Evolutionary conservation across 2,888 invertebrate genomes (phyloP).

Genomic region (Lithosia quadra): DNA sequence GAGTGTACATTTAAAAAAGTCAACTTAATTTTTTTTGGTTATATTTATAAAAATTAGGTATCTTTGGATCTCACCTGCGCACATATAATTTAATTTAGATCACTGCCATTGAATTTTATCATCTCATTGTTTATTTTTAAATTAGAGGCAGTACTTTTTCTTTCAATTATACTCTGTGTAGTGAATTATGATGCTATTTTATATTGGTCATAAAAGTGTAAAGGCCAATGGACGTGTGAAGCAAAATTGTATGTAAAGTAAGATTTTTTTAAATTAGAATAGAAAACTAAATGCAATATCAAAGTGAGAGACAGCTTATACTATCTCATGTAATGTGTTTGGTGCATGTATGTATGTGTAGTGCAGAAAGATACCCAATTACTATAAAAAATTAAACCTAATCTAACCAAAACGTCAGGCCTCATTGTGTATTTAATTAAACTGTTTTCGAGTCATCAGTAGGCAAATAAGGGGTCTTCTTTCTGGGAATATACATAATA

Average conservation of each 20-base stretch:
- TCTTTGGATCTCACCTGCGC: slow-evolving; percentile 20
- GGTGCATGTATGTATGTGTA: background rate
- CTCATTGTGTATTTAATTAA: background rate
- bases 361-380: background rate
- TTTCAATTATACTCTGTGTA: background rate
- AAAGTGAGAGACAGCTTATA: slow-evolving; percentile 25
- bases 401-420: background rate
- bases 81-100: slow-evolving; percentile 19
- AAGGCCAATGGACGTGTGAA: slow-evolving; percentile 18
- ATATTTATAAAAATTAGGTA: slow-evolving; percentile 13
- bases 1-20: slow-evolving; percentile 11
- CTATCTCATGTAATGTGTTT: slow-evolving; percentile 10
- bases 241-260: slow-evolving; percentile 26
- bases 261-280: slow-evolving; percentile 29
- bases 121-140: slow-evolving; percentile 13
- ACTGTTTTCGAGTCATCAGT: background rate
- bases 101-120: slow-evolving; percentile 23
- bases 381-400: background rate
- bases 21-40: background rate
- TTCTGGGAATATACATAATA: background rate
- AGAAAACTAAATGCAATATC: slow-evolving; percentile 22
- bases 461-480: background rate
- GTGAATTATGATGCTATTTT: background rate
- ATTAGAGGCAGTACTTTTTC: background rate
- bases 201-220: slow-evolving; percentile 15